phyloP scores from a whole-genome alignment of 2,113 vertebrate genomes.

The Pseudopipra pipra region DNA sequence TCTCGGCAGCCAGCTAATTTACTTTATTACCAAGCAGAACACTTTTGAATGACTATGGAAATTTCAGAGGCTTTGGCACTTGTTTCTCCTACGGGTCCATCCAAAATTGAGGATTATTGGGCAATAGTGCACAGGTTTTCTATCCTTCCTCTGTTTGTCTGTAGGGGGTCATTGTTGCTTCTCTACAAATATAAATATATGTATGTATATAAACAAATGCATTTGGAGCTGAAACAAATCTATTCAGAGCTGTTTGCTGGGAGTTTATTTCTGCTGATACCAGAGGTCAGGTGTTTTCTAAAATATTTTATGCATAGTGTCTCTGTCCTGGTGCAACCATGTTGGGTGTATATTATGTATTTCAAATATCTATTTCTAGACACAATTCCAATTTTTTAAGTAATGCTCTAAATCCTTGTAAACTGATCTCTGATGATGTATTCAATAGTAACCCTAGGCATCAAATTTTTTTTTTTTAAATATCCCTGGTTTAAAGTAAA shows the following conservation, averaged over 20 bases:
- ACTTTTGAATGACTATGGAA: not conserved
- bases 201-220: not conserved
- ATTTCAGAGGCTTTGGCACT: not conserved
- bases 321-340: not conserved
- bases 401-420: constrained; percentile 81
- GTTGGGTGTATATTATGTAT: not conserved
- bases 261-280: not conserved
- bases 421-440: constrained; percentile 75
- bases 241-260: not conserved
- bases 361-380: not conserved
- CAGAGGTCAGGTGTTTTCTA: not conserved
- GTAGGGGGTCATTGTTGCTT: not conserved
- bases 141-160: not conserved
- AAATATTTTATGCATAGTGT: not conserved
- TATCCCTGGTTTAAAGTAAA: constrained; percentile 72
- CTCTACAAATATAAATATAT: not conserved
- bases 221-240: not conserved
- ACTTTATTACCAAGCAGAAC: not conserved
- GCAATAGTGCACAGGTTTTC: not conserved
- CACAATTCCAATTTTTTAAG: constrained; percentile 77
- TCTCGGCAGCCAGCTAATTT: not conserved
- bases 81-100: not conserved
- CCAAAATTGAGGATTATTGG: not conserved
- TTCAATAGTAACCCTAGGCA: constrained; percentile 69
- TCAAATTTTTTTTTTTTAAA: not conserved